Conservation (phyloP, 2,113 vertebrate species). For the Lanius collurio region DNA sequence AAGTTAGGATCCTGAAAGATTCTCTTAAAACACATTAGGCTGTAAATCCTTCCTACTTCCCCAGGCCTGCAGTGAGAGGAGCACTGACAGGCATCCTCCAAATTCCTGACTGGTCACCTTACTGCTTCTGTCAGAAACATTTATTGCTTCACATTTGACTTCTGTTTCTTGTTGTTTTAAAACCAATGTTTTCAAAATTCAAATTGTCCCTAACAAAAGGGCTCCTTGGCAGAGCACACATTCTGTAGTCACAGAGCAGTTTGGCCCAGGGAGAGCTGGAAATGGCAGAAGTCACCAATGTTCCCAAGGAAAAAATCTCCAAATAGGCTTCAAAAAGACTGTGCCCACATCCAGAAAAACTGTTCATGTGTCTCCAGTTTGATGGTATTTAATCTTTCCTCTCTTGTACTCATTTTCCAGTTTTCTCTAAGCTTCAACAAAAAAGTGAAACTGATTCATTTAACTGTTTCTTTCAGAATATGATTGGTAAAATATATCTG, state of each 20-base stretch:
- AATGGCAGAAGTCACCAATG: neutral
- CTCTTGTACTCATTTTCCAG: neutral
- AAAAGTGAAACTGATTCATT: neutral
- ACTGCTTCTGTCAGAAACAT: neutral
- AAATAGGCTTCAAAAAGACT: neutral
- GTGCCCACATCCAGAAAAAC: neutral
- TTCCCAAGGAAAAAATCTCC: neutral
- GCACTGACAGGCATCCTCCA: neutral
- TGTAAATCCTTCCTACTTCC: neutral
- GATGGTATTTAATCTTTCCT: neutral
- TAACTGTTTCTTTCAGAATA: neutral
- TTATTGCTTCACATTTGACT: neutral
- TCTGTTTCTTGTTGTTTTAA: neutral
- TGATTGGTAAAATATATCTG: neutral
- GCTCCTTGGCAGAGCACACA: neutral
- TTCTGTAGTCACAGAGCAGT: neutral
- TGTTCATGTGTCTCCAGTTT: neutral
- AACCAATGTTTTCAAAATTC: neutral
- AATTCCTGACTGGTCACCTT: accelerated
- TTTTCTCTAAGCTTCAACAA: neutral
- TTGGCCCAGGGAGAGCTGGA: neutral
- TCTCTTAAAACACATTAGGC: neutral
- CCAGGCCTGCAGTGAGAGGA: neutral
- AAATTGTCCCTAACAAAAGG: neutral
- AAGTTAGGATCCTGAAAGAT: neutral